Percentiles rank a stretch among this genome's conserved stretches.
phyloP scores from a whole-genome alignment of 2,888 invertebrate genomes.

The Protonemura montana region DNA sequence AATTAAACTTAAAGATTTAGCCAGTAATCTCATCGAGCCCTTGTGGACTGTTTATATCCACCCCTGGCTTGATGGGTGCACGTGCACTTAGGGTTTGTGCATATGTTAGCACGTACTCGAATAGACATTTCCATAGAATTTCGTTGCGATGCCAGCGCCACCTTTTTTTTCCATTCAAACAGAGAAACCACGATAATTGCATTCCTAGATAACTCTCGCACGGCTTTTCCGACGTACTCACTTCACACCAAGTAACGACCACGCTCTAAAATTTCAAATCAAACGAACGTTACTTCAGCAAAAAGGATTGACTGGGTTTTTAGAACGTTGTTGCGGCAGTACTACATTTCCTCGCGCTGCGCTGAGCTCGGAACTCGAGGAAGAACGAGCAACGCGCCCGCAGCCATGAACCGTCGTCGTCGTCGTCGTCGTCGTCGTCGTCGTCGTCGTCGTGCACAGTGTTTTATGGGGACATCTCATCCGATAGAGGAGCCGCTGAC shows the following conservation, averaged over 20 bases:
- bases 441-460: background rate
- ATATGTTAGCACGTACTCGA: too few relatives aligned
- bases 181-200: background rate
- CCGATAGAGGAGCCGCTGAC: background rate
- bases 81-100: background rate
- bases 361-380: background rate
- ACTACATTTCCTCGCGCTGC: background rate
- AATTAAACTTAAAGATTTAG: slow-evolving; percentile 22
- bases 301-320: too few relatives aligned
- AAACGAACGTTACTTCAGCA: too few relatives aligned
- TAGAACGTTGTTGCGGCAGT: too few relatives aligned
- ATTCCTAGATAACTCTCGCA: background rate
- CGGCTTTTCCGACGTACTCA: too few relatives aligned
- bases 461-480: slow-evolving; percentile 12
- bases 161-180: too few relatives aligned
- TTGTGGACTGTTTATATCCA: slow-evolving; percentile 9
- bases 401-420: too few relatives aligned
- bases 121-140: too few relatives aligned
- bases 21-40: slow-evolving; percentile 1
- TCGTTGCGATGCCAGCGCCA: too few relatives aligned
- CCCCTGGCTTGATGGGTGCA: background rate
- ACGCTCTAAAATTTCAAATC: too few relatives aligned
- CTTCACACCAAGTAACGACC: too few relatives aligned
- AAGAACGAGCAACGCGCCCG: background rate
- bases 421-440: too few relatives aligned